A percentile compares a stretch with the other conserved stretches of the same genome.
Evolutionary conservation across 2,113 vertebrate genomes (phyloP).

Genomic region (Lophochroa leadbeateri): DNA sequence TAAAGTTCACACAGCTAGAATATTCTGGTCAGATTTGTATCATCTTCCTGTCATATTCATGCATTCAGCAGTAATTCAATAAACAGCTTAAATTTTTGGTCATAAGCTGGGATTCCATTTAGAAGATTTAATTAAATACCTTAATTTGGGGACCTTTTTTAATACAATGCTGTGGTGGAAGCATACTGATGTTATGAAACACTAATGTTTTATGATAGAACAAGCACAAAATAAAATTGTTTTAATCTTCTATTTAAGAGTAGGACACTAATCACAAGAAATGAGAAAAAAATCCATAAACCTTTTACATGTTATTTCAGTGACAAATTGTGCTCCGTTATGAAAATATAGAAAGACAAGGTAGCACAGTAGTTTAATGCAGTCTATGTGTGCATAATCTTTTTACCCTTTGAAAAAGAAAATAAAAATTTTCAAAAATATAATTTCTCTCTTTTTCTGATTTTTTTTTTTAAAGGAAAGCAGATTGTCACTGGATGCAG

Average conservation of each 20-base stretch:
- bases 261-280: not conserved
- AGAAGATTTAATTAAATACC: not conserved
- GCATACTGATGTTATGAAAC: not conserved
- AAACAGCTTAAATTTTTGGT: not conserved
- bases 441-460: not conserved
- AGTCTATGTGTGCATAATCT: not conserved
- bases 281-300: not conserved
- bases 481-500: not conserved
- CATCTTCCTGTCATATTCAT: not conserved
- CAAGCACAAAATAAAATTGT: not conserved
- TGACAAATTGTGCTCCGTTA: not conserved
- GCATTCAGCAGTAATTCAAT: not conserved
- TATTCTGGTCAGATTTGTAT: not conserved
- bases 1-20: not conserved
- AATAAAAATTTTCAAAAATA: not conserved
- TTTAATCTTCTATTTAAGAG: not conserved
- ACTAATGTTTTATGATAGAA: not conserved
- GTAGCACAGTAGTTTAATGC: not conserved
- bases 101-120: not conserved
- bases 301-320: not conserved
- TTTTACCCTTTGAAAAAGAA: not conserved
- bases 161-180: not conserved
- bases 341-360: not conserved
- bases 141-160: not conserved
- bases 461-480: not conserved